Conservation (phyloP, 2,888 invertebrate species). For the Epinotia brunnichana region DNA sequence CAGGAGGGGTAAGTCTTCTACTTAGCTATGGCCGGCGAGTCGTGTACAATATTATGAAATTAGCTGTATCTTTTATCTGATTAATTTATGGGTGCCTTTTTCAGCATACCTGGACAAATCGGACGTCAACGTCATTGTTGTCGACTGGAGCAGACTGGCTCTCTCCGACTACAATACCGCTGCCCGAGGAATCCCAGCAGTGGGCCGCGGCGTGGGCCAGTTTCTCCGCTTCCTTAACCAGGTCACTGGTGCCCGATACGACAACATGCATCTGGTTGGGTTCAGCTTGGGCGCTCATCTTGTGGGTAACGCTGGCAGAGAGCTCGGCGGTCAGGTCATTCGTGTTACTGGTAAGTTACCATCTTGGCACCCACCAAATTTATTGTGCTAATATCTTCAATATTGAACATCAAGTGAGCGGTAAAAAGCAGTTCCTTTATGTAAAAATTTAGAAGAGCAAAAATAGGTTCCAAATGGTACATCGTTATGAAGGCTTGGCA, state of each 20-base stretch:
- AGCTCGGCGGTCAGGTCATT: constrained; percentile 52
- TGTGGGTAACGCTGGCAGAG: constrained; percentile 48
- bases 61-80: too few relatives aligned
- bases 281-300: constrained; percentile 50
- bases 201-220: constrained; percentile 61
- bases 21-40: too few relatives aligned
- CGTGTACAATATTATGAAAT: too few relatives aligned
- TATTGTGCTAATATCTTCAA: too few relatives aligned
- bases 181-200: constrained; percentile 55
- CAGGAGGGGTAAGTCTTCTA: constrained; percentile 56
- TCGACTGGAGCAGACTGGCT: constrained; percentile 64
- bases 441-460: too few relatives aligned
- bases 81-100: constrained; percentile 23
- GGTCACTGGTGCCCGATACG: constrained; percentile 51
- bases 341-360: constrained; percentile 59
- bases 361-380: too few relatives aligned
- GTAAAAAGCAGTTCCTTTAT: too few relatives aligned
- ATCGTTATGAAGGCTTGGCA: too few relatives aligned
- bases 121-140: constrained; percentile 60
- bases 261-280: constrained; percentile 51
- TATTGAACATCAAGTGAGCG: constrained; percentile 6
- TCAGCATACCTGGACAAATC: constrained; percentile 54
- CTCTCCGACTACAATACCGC: constrained; percentile 58
- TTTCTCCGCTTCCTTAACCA: constrained; percentile 57
- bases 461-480: too few relatives aligned